Conservation (phyloP, 2,888 invertebrate species). For the Vandiemenella viatica region DNA sequence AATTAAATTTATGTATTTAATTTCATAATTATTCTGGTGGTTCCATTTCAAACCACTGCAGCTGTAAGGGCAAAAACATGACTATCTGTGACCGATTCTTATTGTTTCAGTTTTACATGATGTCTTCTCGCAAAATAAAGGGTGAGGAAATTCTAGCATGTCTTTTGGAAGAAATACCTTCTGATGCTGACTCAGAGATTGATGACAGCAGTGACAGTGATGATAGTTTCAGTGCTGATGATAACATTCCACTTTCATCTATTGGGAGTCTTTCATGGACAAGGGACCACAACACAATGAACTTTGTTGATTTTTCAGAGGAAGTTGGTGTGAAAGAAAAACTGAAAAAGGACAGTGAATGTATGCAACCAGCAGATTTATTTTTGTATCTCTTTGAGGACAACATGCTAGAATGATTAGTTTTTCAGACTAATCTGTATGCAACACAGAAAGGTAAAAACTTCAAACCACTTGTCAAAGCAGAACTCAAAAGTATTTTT, state of each 20-base stretch:
- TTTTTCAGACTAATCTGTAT: constrained; percentile 18
- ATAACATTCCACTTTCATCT: not conserved
- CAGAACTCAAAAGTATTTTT: constrained; percentile 17
- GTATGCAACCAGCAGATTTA: constrained; percentile 11
- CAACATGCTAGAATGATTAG: constrained; percentile 15
- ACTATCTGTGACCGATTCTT: no score
- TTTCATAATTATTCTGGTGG: no score
- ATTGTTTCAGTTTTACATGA: no score
- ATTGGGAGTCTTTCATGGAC: not conserved
- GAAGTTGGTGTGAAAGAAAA: no score
- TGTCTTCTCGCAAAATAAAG: no score
- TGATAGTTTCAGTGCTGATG: not conserved
- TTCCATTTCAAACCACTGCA: no score
- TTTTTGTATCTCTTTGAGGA: constrained; percentile 15
- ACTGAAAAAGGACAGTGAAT: not conserved
- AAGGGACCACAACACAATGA: no score
- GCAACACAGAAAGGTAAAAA: constrained; percentile 9
- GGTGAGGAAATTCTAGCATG: not conserved
- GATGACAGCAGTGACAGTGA: not conserved
- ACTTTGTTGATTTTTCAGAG: no score
- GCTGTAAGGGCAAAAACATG: no score
- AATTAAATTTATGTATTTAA: no score
- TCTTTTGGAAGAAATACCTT: constrained; percentile 2
- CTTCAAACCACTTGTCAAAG: constrained; percentile 8
- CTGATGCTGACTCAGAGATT: constrained; percentile 1